Evolutionary conservation across 2,888 invertebrate genomes (phyloP).

Genomic region (Hesperia comma): DNA sequence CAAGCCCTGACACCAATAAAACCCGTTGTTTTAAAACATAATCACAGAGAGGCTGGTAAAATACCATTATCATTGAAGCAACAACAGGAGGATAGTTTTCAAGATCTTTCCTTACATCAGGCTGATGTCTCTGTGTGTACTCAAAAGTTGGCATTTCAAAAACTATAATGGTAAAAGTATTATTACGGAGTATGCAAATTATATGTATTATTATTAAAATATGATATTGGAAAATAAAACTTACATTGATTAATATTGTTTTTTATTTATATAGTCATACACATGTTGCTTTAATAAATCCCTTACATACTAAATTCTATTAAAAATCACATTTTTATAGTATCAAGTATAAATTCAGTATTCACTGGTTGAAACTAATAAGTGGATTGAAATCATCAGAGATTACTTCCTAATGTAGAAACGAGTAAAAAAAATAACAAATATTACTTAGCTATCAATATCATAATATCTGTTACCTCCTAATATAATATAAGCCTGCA

Average conservation of each 20-base stretch:
- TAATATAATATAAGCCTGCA: too few species aligned
- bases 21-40: constrained; percentile 65
- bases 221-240: background rate
- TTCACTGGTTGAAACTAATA: background rate
- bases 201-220: too few species aligned
- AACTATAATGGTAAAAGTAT: too few species aligned
- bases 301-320: background rate
- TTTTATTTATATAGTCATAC: constrained; percentile 7
- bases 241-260: background rate
- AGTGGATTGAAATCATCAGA: too few species aligned
- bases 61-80: constrained; percentile 46
- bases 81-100: constrained; percentile 61
- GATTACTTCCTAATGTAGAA: too few species aligned
- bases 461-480: too few species aligned
- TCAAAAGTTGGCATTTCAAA: constrained; percentile 60
- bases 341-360: background rate
- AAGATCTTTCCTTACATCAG: constrained; percentile 61
- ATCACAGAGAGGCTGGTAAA: constrained; percentile 56
- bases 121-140: constrained; percentile 70
- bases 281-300: background rate
- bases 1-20: constrained; percentile 59
- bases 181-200: too few species aligned
- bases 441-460: too few species aligned
- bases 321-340: background rate
- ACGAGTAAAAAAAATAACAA: too few species aligned